A percentile compares a stretch with the other conserved stretches of the same genome.
Conservation (phyloP, 1,140 invertebrate species). For the Holcopasites calliopsidis region DNA sequence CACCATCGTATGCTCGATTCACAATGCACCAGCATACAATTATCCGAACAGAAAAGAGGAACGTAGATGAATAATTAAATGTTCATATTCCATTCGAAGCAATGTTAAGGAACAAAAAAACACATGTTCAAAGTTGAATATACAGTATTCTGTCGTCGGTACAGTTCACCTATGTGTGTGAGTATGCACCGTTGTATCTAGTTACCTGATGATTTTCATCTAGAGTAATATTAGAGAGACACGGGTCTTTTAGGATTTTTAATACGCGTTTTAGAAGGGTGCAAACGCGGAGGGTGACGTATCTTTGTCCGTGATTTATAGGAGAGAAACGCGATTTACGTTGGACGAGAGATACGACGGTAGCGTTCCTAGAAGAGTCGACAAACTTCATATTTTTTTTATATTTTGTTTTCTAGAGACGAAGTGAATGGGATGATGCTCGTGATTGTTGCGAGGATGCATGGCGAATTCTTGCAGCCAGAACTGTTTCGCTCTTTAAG, state of each 20-base stretch:
- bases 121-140: constrained; percentile 43
- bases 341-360: constrained; percentile 1
- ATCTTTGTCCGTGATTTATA: constrained; percentile 8
- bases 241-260: neutral
- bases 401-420: constrained; percentile 1
- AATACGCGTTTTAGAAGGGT: too few species aligned
- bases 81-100: constrained; percentile 26
- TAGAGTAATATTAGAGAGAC: constrained; percentile 30
- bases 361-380: neutral
- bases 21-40: constrained; percentile 5
- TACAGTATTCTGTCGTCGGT: constrained; percentile 58
- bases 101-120: constrained; percentile 27
- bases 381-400: constrained; percentile 21
- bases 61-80: too few species aligned
- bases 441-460: neutral
- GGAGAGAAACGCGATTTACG: neutral
- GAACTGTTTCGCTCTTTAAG: too few species aligned
- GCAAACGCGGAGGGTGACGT: too few species aligned
- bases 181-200: constrained; percentile 51
- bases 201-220: constrained; percentile 56
- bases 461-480: too few species aligned
- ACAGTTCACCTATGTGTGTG: constrained; percentile 44
- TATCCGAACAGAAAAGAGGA: too few species aligned
- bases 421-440: neutral
- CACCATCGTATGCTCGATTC: constrained; percentile 17